Percentiles rank a stretch among this genome's conserved stretches.
Conservation (phyloP, 1,140 invertebrate species). For the Laodelphax striatellus region DNA sequence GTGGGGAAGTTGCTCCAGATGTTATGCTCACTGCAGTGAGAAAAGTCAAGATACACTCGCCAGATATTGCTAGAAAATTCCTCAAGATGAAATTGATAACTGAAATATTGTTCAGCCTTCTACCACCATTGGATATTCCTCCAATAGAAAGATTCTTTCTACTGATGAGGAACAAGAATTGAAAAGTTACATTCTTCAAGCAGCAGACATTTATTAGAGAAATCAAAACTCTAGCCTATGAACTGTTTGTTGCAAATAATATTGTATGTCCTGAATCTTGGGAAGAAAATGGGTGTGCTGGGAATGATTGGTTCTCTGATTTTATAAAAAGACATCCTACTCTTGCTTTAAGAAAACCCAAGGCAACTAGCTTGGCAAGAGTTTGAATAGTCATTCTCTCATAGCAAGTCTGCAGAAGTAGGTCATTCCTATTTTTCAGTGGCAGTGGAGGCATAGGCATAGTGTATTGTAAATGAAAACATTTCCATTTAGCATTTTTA, state of each 20-base stretch:
- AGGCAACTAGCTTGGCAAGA: slow-evolving; percentile 30
- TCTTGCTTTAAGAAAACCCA: slow-evolving; percentile 29
- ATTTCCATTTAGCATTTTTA: too few species aligned
- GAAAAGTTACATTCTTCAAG: background rate
- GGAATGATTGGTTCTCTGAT: slow-evolving; percentile 30
- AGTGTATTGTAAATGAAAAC: too few species aligned
- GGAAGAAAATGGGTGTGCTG: slow-evolving; percentile 17
- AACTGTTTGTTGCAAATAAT: slow-evolving; percentile 12
- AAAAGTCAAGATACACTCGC: background rate
- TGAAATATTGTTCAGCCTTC: background rate
- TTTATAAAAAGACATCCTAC: slow-evolving; percentile 30
- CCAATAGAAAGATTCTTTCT: background rate
- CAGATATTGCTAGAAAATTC: background rate
- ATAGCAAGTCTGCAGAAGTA: too few species aligned
- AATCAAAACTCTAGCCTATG: slow-evolving; percentile 12
- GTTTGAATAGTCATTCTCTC: too few species aligned
- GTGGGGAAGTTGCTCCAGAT: background rate
- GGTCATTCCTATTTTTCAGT: too few species aligned
- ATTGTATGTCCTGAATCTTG: slow-evolving; percentile 12
- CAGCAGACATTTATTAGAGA: background rate
- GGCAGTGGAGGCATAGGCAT: too few species aligned
- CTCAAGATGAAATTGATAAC: background rate
- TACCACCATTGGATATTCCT: background rate
- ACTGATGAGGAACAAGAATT: background rate
- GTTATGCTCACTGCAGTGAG: background rate